phyloP scores from a whole-genome alignment of 2,888 invertebrate species.

The Hemicrepidius hirtus region DNA sequence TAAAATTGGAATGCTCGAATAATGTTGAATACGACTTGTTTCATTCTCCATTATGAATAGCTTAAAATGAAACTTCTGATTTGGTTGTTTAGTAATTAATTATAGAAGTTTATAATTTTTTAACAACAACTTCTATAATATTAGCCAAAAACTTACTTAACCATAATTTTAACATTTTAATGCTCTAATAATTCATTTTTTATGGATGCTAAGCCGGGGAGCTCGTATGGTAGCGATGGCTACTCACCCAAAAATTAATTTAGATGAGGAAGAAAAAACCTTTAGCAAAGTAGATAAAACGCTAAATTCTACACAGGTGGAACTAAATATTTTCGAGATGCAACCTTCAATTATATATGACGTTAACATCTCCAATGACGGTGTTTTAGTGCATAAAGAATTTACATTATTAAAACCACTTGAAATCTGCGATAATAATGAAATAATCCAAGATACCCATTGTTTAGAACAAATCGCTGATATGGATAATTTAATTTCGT shows the following conservation, averaged over 20 bases:
- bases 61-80: not conserved
- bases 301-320: too few species aligned
- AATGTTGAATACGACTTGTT: not conserved
- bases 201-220: not conserved
- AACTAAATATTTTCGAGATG: not conserved
- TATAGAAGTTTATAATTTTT: not conserved
- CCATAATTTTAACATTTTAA: not conserved
- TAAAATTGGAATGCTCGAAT: not conserved
- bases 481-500: not conserved
- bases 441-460: not conserved
- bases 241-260: not conserved
- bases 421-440: not conserved
- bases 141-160: not conserved
- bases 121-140: not conserved
- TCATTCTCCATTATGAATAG: too few species aligned
- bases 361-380: too few species aligned
- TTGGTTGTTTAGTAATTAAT: not conserved
- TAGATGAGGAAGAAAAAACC: too few species aligned
- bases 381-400: too few species aligned
- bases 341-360: too few species aligned
- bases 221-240: not conserved
- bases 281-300: too few species aligned
- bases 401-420: too few species aligned
- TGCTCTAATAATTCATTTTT: not conserved
- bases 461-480: not conserved